Base-by-base conservation (phyloP, 2,113 vertebrate genomes). In the Tychaedon coryphoeus region DNA sequence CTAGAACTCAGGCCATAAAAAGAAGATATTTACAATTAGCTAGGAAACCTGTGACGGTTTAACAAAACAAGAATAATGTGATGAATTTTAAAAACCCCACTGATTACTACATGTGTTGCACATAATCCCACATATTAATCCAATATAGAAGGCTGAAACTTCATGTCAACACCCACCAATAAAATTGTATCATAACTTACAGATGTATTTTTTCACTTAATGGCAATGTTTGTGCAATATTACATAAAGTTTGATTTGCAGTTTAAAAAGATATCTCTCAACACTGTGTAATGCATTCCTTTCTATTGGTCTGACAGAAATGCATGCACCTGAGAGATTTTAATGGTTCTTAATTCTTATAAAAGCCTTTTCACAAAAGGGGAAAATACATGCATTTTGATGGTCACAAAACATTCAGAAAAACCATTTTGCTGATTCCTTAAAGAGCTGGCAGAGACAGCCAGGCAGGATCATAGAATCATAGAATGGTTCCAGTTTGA, bases 51-150 rank as follows among this genome's bases (percentile, higher is more conserved):
- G 40, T 69, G 77, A 51, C 61, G 42, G 4, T 82, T 84, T 65
- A 88, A 61, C 19, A 57, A 65, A 81, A 73, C 26, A 92, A 89
- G 45, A 81, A 38, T 48, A 79, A 79, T 28, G 25, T 2, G 2
- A 70, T 79, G 43, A 48, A 61, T 85, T 92, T 66, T 4, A 9
- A 74, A 74, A 78, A 3, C 2, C 14, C 29, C 57, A 48, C 53
- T 74, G 43, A 47, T 74, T 62, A 28, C 64, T 93, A 43, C 42
- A 81, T 82, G 51, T 88, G 71, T 88, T 90, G 74, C 56, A 73
- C 73, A 88, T 69, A 92, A 94, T 75, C 78, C 92, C 60, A 87
- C 43, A 54, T 70, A 61, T 51, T 93, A 86, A 88, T 67, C 86
- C 86, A 48, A 28, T 54, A 61, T 8, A 80, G 75, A 92, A 90